Evolutionary conservation across 2,888 invertebrate species (phyloP).

Genomic region (Carabus problematicus): DNA sequence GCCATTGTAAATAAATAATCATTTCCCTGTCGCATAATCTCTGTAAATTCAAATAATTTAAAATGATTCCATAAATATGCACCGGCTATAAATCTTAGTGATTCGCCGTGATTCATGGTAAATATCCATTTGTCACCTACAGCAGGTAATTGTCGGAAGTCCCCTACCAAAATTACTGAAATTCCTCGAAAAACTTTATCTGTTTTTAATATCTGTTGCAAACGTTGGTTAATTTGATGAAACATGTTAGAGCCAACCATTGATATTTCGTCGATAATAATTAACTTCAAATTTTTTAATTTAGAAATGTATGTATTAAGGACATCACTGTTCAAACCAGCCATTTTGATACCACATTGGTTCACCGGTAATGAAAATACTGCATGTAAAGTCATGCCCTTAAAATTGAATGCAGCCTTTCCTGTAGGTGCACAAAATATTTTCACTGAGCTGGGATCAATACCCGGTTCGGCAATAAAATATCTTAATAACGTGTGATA

Average conservation of each 20-base stretch:
- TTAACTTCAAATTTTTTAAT: constrained; percentile 40
- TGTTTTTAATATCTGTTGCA: constrained; percentile 50
- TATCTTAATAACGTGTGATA: not conserved
- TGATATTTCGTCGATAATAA: constrained; percentile 54
- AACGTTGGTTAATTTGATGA: constrained; percentile 47
- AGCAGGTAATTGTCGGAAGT: constrained; percentile 52
- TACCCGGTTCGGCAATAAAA: not conserved
- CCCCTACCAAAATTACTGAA: constrained; percentile 52
- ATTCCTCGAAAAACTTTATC: constrained; percentile 51
- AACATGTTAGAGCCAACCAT: constrained; percentile 50
- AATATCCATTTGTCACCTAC: constrained; percentile 49
- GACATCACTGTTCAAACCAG: constrained; percentile 2
- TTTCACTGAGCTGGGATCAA: not conserved
- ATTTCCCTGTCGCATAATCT: constrained; percentile 51
- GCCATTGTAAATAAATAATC: constrained; percentile 47
- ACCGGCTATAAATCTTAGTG: constrained; percentile 8
- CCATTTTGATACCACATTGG: not conserved
- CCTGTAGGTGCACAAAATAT: constrained; percentile 13
- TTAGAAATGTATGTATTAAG: constrained; percentile 39
- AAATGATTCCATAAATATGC: constrained; percentile 48
- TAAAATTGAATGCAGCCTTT: constrained; percentile 2
- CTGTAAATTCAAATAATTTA: constrained; percentile 48
- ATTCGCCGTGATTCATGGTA: constrained; percentile 11
- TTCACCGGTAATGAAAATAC: not conserved
- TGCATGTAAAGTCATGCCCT: constrained; percentile 6